Evolutionary conservation across 37 sponge, comb jelly and placozoan genomes (phyloP).

Genomic region (Chondrosia reniformis): DNA sequence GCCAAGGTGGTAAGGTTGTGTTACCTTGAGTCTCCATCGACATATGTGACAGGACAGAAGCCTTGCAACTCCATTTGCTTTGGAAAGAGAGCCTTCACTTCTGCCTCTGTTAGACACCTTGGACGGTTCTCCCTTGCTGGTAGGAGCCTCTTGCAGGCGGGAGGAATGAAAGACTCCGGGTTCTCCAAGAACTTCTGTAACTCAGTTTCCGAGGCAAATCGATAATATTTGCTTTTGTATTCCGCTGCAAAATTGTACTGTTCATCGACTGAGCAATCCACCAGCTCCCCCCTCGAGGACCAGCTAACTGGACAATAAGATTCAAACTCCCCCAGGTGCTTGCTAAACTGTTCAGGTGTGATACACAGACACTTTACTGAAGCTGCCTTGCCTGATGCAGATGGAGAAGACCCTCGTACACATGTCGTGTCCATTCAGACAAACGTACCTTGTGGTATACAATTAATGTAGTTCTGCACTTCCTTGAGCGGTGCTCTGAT

Average conservation of each 20-base stretch:
- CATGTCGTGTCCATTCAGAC: background rate
- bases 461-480: slow-evolving; percentile 40
- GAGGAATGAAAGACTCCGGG: slow-evolving; percentile 71
- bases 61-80: slow-evolving; percentile 78
- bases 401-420: too few relatives aligned
- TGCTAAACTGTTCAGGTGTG: slow-evolving; percentile 71
- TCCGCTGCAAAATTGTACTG: slow-evolving; percentile 71
- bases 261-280: slow-evolving; percentile 67
- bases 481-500: slow-evolving; percentile 12
- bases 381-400: slow-evolving; percentile 86
- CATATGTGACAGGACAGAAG: slow-evolving; percentile 92
- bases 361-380: slow-evolving; percentile 84
- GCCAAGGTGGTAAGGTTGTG: too few relatives aligned
- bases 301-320: slow-evolving; percentile 93
- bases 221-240: slow-evolving; percentile 75
- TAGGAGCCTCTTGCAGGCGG: slow-evolving; percentile 42
- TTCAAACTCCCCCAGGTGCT: slow-evolving; percentile 71
- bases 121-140: slow-evolving; percentile 65
- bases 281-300: slow-evolving; percentile 57
- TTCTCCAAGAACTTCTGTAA: slow-evolving; percentile 55
- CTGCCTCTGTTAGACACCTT: slow-evolving; percentile 41
- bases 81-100: slow-evolving; percentile 87
- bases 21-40: slow-evolving; percentile 75
- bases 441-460: slow-evolving; percentile 1
- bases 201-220: slow-evolving; percentile 52